phyloP scores from a whole-genome alignment of 2,888 invertebrate genomes.

The Acanthosoma haemorrhoidale region DNA sequence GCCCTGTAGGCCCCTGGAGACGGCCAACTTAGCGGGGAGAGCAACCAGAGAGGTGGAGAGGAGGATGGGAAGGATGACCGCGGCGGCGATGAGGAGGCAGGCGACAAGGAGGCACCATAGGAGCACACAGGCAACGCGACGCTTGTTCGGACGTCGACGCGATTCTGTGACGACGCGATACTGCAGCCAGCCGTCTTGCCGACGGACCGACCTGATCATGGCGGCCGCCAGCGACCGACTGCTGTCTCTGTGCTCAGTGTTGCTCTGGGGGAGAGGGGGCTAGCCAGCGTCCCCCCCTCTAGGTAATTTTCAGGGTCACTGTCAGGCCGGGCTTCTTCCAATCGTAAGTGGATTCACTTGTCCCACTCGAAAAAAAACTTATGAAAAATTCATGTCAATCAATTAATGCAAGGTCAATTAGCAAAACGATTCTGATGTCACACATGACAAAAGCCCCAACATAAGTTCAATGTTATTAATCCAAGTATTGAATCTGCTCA shows the following conservation, averaged over 20 bases:
- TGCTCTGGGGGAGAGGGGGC: background rate
- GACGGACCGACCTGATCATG: slow-evolving; percentile 72
- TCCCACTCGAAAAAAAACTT: too few relatives aligned
- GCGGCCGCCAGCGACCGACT: slow-evolving; percentile 8
- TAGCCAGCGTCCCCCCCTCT: too few relatives aligned
- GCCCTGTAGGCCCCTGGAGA: slow-evolving; percentile 39
- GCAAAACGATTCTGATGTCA: too few relatives aligned
- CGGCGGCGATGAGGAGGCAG: slow-evolving; percentile 43
- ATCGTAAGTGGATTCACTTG: too few relatives aligned
- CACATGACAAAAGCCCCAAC: too few relatives aligned
- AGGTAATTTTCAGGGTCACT: too few relatives aligned
- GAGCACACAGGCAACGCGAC: slow-evolving; percentile 43
- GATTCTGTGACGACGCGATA: slow-evolving; percentile 57
- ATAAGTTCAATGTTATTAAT: too few relatives aligned
- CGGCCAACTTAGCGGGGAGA: slow-evolving; percentile 42
- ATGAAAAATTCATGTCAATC: too few relatives aligned
- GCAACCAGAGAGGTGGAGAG: slow-evolving; percentile 45
- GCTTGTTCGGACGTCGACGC: slow-evolving; percentile 37
- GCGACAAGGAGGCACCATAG: slow-evolving; percentile 42
- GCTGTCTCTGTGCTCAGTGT: background rate
- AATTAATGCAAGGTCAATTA: too few relatives aligned
- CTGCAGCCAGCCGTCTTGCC: slow-evolving; percentile 68
- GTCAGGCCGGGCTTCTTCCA: too few relatives aligned
- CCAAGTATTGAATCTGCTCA: too few relatives aligned
- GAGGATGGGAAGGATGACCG: slow-evolving; percentile 44